phyloP scores from a whole-genome alignment of 2,888 invertebrate species.

The Zonitis immaculata region DNA sequence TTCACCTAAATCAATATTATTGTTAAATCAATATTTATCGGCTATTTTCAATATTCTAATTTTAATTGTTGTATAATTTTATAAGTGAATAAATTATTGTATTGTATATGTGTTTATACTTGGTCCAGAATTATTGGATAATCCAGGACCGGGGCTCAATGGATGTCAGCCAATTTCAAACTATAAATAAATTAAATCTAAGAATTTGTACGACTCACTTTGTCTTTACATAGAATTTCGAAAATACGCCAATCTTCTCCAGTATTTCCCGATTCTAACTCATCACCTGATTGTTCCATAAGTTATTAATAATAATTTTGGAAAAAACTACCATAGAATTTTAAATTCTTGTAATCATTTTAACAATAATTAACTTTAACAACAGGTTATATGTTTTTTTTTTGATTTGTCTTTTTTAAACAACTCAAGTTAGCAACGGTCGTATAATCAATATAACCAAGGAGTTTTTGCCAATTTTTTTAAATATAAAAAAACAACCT shows the following conservation, averaged over 20 bases:
- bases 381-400: background rate
- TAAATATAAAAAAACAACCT: slow-evolving; percentile 8
- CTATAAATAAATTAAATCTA: background rate
- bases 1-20: too few relatives aligned
- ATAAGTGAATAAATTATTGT: too few relatives aligned
- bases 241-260: slow-evolving; percentile 72
- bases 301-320: too few relatives aligned
- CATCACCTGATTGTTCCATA: slow-evolving; percentile 11
- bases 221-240: slow-evolving; percentile 62
- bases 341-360: too few relatives aligned
- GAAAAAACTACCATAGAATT: background rate
- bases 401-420: background rate
- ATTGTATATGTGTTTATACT: too few relatives aligned
- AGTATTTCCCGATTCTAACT: slow-evolving; percentile 47
- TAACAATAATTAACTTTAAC: background rate
- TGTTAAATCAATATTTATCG: too few relatives aligned
- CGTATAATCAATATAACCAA: slow-evolving; percentile 45
- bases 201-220: slow-evolving; percentile 53
- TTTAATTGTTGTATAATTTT: too few relatives aligned
- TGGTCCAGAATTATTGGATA: too few relatives aligned
- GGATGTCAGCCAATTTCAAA: too few relatives aligned
- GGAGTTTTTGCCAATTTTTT: slow-evolving; percentile 28
- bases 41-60: too few relatives aligned
- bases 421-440: slow-evolving; percentile 24
- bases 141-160: too few relatives aligned